Conservation (phyloP, 2,888 invertebrate genomes). For the Drosophila kokeensis region DNA sequence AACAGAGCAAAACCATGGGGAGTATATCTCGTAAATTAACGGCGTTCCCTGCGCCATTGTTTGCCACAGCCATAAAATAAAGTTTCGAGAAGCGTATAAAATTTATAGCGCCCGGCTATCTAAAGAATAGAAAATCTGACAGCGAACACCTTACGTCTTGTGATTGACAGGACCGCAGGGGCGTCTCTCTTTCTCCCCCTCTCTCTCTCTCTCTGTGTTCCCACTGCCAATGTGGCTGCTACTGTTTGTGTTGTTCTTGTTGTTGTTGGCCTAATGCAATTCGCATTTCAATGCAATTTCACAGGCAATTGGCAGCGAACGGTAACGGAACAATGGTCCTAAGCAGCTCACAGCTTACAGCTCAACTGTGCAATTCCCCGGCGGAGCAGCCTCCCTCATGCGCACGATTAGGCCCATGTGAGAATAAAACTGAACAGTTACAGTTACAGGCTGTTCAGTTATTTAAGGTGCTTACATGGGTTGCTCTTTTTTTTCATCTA, state of each 20-base stretch:
- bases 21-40: constrained; percentile 81
- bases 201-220: neutral
- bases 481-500: constrained; percentile 59
- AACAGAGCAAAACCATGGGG: constrained; percentile 68
- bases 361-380: constrained; percentile 18
- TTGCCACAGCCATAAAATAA: constrained; percentile 74
- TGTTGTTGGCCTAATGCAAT: constrained; percentile 68
- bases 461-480: constrained; percentile 80
- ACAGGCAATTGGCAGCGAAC: constrained; percentile 70
- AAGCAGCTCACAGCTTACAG: constrained; percentile 64
- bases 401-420: constrained; percentile 68
- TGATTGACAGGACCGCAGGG: constrained; percentile 81
- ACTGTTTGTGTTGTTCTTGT: constrained; percentile 12
- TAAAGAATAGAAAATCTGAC: constrained; percentile 67
- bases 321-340: constrained; percentile 62
- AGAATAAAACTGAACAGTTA: constrained; percentile 57
- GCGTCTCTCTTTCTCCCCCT: constrained; percentile 17
- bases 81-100: constrained; percentile 79
- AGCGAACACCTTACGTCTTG: constrained; percentile 72
- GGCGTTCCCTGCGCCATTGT: constrained; percentile 66
- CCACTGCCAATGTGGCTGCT: constrained; percentile 12
- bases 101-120: constrained; percentile 70
- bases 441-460: constrained; percentile 48
- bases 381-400: constrained; percentile 42
- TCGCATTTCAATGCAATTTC: constrained; percentile 75